phyloP scores from a whole-genome alignment of 2,797 vertebrate genomes.

The Centropyge bicolor region DNA sequence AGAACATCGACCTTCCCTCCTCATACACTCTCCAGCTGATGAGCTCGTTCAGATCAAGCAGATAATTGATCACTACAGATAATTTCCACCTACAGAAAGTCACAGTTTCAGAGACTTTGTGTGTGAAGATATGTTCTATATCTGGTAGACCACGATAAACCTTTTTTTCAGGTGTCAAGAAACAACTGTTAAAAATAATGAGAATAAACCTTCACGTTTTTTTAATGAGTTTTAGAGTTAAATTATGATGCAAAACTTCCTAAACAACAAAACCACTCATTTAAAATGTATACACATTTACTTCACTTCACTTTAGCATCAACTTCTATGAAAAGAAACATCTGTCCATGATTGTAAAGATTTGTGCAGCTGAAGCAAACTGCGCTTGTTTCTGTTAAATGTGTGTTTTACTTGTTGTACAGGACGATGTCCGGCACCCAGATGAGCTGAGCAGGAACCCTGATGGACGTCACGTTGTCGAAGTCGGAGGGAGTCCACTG shows the following conservation, averaged over 20 bases:
- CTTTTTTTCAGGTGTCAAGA: neutral
- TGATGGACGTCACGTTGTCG: slow-evolving; percentile 90
- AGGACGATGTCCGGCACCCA: slow-evolving; percentile 93
- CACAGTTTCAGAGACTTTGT: neutral
- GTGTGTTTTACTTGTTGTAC: slow-evolving; percentile 86
- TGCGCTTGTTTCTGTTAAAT: neutral
- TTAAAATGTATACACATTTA: too few relatives aligned
- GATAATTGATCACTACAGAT: slow-evolving; percentile 63
- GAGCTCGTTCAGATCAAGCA: slow-evolving; percentile 55
- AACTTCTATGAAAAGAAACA: neutral
- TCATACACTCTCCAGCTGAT: slow-evolving; percentile 12
- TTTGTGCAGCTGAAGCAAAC: neutral
- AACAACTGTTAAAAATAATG: neutral
- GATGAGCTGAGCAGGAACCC: slow-evolving; percentile 92
- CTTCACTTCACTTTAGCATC: too few relatives aligned
- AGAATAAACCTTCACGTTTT: too few relatives aligned
- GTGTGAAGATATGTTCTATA: neutral
- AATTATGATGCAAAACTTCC: too few relatives aligned
- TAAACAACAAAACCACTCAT: too few relatives aligned
- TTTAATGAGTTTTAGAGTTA: too few relatives aligned
- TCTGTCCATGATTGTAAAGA: neutral
- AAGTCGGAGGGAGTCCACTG: slow-evolving; percentile 89
- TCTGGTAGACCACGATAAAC: neutral
- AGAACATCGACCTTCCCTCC: slow-evolving; percentile 41
- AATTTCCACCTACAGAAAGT: slow-evolving; percentile 42